phyloP scores from a whole-genome alignment of 2,797 vertebrate genomes.

The Balearica regulorum region DNA sequence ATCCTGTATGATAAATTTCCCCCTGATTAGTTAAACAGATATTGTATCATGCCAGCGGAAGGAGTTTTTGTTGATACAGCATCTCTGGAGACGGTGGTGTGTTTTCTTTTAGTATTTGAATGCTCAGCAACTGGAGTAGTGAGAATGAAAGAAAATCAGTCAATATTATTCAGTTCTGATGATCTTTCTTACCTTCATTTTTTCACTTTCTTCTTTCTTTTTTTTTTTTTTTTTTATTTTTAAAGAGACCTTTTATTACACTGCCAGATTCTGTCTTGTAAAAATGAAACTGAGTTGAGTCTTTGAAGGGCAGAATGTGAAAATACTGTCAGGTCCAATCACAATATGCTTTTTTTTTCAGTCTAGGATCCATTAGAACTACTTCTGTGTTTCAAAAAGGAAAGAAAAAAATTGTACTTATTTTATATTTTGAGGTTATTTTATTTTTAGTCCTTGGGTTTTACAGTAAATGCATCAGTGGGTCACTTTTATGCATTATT shows the following conservation, averaged over 20 bases:
- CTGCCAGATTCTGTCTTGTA: constrained; percentile 62
- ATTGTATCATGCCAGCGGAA: constrained; percentile 59
- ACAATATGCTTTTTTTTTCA: constrained; percentile 68
- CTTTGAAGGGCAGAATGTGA: constrained; percentile 55
- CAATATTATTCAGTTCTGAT: neutral
- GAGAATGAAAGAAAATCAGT: constrained; percentile 68
- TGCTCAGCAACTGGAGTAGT: constrained; percentile 59
- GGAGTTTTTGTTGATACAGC: constrained; percentile 75
- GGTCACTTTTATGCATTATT: constrained; percentile 41
- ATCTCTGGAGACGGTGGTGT: constrained; percentile 66
- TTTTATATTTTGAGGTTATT: constrained; percentile 36
- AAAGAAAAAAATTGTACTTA: neutral
- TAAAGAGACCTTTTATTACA: constrained; percentile 26
- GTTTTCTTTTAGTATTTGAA: constrained; percentile 72
- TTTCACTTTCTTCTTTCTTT: neutral
- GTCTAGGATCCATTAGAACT: constrained; percentile 38
- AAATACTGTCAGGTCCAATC: constrained; percentile 73
- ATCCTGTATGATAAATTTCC: constrained; percentile 75
- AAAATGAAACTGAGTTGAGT: constrained; percentile 43
- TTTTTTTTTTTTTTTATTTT: neutral
- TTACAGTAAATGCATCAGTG: constrained; percentile 43
- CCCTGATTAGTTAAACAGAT: constrained; percentile 83
- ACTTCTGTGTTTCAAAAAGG: neutral
- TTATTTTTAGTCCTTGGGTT: constrained; percentile 44
- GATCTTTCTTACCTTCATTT: constrained; percentile 22